A percentile compares a stretch with the other conserved stretches of the same genome.
These are phyloP conservation scores for Nemurella pictetii DNA, from an alignment of 2,888 invertebrate genomes.

Conservation along the genomic window DNA sequence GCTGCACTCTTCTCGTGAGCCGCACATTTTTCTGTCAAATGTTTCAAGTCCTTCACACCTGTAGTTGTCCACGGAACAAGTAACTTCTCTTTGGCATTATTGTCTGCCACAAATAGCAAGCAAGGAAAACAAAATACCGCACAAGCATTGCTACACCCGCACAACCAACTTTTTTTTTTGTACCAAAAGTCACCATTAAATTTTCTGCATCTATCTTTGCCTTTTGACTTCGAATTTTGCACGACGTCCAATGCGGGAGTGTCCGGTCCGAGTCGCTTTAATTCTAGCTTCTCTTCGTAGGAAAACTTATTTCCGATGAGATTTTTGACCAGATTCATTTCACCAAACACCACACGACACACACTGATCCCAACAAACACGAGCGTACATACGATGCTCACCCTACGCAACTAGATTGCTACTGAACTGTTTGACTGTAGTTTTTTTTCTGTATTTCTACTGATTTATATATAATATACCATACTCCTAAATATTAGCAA, in stretches of 20 bases:
- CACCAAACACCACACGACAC: too few species aligned
- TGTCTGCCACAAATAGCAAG: conserved; percentile 42
- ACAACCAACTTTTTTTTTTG: conserved; percentile 20
- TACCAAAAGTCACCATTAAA: conserved; percentile 2
- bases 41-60: conserved; percentile 42
- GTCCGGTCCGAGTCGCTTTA: background rate
- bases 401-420: too few species aligned
- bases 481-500: too few species aligned
- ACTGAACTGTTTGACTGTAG: too few species aligned
- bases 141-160: conserved; percentile 18
- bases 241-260: background rate
- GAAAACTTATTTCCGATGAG: background rate
- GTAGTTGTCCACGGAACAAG: conserved; percentile 34
- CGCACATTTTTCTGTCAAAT: conserved; percentile 41
- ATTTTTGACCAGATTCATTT: background rate
- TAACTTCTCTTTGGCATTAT: background rate
- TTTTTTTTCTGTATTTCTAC: too few species aligned
- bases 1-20: conserved; percentile 37
- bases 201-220: background rate
- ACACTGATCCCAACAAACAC: too few species aligned
- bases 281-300: background rate
- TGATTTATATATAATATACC: too few species aligned
- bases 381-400: too few species aligned
- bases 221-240: background rate
- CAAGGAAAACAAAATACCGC: conserved; percentile 44